Base-by-base conservation (phyloP, 2,113 vertebrate genomes). In the Blennius ocellaris region DNA sequence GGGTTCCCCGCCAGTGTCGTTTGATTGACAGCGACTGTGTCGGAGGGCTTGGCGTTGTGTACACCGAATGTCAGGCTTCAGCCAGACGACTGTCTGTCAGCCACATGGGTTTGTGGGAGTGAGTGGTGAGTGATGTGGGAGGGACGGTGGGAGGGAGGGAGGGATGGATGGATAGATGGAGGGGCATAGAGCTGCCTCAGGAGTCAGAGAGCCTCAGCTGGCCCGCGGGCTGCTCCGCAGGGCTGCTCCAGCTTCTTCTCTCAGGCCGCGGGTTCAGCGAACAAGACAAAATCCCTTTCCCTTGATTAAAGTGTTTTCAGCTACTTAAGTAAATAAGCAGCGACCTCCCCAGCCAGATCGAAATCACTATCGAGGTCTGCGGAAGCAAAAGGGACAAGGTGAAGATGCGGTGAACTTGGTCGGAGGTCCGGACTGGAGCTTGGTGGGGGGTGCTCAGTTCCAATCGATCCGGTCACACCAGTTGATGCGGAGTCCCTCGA, bases 31-130 rank as follows among this genome's bases (percentile, higher is more conserved):
- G 87, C 39, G 16, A 50, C 66, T 71, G 84, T 78, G 80, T 81
- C 56, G 49, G 69, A 79, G 70, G 75, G 68, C 83, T 85, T 51
- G 63, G 69, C 61, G 49, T 78, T 87, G 82, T 91, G 79, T 92
- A 90, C 87, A 90, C 78, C 59, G 70, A 80, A 68, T 88, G 91
- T 89, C 91, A 92, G 79, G 75, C 62, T 69, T 68, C 59, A 57
- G 81, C 82, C 86, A 75, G 85, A 85, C 84, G 70, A 84, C 82
- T 90, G 90, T 88, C 90, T 89, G 90, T 92, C 92, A 90, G 87
- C 44, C 44, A 58, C 76, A 51, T 53, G 73, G 81, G 68, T 79
- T 30, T 82, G 70, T 47, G n/a, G 74, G 74, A 84, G 67, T 55
- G 78, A 78, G 76, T 38, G 82, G 69, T 48, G 82, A 84, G 62